phyloP scores from a whole-genome alignment of 2,113 vertebrate species.

The Zeus faber region DNA sequence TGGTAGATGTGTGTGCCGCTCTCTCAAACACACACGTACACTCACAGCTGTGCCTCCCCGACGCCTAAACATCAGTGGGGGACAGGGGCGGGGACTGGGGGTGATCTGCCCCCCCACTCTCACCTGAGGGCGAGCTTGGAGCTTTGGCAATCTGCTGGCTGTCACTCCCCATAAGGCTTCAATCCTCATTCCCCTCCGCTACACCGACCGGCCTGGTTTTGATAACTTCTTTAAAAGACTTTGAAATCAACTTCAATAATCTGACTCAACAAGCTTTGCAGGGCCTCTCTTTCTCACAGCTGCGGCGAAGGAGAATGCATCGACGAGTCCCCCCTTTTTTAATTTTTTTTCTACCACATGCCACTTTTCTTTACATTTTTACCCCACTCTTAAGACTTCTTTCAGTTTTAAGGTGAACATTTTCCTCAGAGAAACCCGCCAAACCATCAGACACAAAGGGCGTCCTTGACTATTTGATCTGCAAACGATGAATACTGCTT shows the following conservation, averaged over 20 bases:
- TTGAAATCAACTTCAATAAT: conserved; percentile 56
- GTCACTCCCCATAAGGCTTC: conserved; percentile 67
- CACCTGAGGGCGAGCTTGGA: conserved; percentile 59
- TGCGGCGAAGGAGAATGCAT: too few relatives aligned
- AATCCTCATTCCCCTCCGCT: conserved; percentile 45
- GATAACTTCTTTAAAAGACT: conserved; percentile 55
- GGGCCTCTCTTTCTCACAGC: background rate
- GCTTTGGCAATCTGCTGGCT: conserved; percentile 72
- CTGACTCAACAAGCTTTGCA: conserved; percentile 20
- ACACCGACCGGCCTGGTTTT: conserved; percentile 30
- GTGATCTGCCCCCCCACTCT: conserved; percentile 37
- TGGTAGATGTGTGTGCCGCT: background rate
- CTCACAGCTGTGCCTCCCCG: conserved; percentile 59
- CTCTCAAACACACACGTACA: conserved; percentile 1
- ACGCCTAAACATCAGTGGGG: conserved; percentile 54
- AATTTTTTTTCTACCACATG: too few relatives aligned
- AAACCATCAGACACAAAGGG: too few relatives aligned
- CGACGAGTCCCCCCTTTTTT: too few relatives aligned
- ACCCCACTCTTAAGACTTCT: too few relatives aligned
- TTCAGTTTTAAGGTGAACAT: too few relatives aligned
- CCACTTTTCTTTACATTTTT: too few relatives aligned
- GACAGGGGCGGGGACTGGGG: conserved; percentile 47
- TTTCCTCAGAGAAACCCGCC: too few relatives aligned
- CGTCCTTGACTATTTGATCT: too few relatives aligned
- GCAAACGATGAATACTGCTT: too few relatives aligned